phyloP scores from a whole-genome alignment of 2,113 vertebrate genomes.

The Parus major region DNA sequence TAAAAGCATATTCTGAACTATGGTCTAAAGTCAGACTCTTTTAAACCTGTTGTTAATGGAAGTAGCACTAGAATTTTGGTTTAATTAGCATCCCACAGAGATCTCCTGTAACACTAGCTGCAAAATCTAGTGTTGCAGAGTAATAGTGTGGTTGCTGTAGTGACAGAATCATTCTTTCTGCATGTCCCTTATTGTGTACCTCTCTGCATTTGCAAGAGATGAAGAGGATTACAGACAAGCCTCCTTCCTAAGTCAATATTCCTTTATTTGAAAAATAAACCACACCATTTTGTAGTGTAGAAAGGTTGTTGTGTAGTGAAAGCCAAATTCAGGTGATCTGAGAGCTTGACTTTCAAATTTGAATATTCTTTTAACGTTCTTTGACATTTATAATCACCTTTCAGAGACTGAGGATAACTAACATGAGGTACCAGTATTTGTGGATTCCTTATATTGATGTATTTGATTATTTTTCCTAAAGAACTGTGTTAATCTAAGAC shows the following conservation, averaged over 20 bases:
- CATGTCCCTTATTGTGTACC: neutral
- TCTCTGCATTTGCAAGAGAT: neutral
- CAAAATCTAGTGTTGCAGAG: neutral
- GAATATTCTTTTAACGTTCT: neutral
- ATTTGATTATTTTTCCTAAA: neutral
- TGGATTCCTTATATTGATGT: neutral
- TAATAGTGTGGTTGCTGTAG: neutral
- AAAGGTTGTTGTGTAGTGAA: neutral
- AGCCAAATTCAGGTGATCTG: neutral
- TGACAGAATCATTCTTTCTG: neutral
- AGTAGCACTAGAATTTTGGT: neutral
- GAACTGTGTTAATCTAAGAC: neutral
- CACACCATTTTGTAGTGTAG: neutral
- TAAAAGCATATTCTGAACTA: neutral
- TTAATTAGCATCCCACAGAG: neutral
- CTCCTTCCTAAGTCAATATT: neutral
- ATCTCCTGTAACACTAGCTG: neutral
- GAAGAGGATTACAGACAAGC: neutral
- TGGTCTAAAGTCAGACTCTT: neutral
- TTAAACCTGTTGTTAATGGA: neutral
- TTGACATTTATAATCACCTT: neutral
- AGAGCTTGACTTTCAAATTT: neutral
- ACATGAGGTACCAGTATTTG: neutral
- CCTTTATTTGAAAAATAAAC: neutral
- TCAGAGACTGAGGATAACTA: neutral